Percentiles rank a stretch among this genome's conserved stretches.
phyloP scores from a whole-genome alignment of 2,113 vertebrate species.

The Rhynchomys soricoides region DNA sequence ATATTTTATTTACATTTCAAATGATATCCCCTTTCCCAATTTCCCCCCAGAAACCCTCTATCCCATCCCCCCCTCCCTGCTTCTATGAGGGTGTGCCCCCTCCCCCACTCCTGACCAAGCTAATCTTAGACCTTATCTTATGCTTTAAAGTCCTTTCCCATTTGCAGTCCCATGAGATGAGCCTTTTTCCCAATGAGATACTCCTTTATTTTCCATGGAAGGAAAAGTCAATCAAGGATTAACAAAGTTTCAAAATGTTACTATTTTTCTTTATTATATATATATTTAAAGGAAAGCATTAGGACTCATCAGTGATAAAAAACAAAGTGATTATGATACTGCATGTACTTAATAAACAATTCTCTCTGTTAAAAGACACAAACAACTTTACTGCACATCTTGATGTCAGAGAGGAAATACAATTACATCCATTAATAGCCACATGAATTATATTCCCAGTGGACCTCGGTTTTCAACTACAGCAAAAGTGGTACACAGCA shows the following conservation, averaged over 20 bases:
- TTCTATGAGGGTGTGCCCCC: too few relatives aligned
- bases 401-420: constrained; percentile 73
- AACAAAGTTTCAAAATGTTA: constrained; percentile 54
- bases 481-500: neutral
- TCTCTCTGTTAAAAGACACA: constrained; percentile 62
- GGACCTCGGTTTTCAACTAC: constrained; percentile 60
- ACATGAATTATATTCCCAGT: constrained; percentile 67
- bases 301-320: constrained; percentile 63
- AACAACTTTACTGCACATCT: constrained; percentile 73
- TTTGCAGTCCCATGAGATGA: neutral
- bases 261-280: neutral
- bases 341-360: constrained; percentile 60
- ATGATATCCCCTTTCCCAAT: too few relatives aligned
- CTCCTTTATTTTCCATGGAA: neutral
- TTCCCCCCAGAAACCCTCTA: too few relatives aligned
- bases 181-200: constrained; percentile 11
- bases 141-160: neutral
- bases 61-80: too few relatives aligned
- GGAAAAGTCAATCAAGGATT: constrained; percentile 27
- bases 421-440: constrained; percentile 81
- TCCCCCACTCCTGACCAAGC: too few relatives aligned
- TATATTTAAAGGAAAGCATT: constrained; percentile 36
- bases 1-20: too few relatives aligned
- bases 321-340: constrained; percentile 55
- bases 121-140: neutral